These are phyloP conservation scores for Megaceryle maxima DNA, from an alignment of 2,113 vertebrate genomes.

Conservation along the genomic window DNA sequence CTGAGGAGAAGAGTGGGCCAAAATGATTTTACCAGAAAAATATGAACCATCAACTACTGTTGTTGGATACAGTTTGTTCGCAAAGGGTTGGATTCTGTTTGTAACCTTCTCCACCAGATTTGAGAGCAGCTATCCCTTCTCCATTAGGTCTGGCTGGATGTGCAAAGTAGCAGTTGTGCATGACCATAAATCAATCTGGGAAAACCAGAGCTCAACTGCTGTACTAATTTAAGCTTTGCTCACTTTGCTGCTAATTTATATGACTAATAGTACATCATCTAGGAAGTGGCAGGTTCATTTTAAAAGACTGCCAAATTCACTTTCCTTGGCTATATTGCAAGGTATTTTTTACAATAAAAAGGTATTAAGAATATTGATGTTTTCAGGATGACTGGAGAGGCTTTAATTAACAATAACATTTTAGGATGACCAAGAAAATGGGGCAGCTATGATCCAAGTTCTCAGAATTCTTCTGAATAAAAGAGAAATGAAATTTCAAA, in stretches of 20 bases:
- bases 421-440: not conserved
- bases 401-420: not conserved
- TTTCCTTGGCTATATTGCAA: not conserved
- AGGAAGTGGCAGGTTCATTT: not conserved
- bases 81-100: not conserved
- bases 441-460: not conserved
- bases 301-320: not conserved
- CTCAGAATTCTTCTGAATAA: not conserved
- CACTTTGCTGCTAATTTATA: not conserved
- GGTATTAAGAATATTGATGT: not conserved
- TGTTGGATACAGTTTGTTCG: conserved; percentile 7
- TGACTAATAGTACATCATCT: not conserved
- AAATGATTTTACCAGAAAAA: not conserved
- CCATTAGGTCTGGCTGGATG: not conserved
- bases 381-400: not conserved
- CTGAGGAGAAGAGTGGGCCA: not conserved
- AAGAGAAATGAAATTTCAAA: not conserved
- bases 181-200: not conserved
- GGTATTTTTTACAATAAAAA: not conserved
- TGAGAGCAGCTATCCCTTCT: not conserved
- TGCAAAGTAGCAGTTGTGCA: not conserved
- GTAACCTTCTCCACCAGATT: not conserved
- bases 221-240: not conserved
- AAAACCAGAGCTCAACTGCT: not conserved
- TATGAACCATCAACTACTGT: not conserved